Conservation (phyloP, 92 coral and sea anemone species). For the Phymanthus crucifer region DNA sequence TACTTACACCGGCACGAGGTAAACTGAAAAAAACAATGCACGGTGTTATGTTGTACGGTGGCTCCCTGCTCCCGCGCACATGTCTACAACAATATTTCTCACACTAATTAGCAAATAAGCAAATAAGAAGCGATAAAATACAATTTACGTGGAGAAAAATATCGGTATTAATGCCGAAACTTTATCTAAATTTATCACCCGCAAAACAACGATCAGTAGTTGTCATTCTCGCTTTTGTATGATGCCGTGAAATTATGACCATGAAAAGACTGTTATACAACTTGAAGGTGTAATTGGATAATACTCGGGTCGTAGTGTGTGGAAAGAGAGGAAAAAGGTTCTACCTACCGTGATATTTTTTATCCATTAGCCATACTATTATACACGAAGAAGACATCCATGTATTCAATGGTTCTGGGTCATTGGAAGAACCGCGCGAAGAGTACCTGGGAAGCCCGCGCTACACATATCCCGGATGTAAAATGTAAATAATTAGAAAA, state of each 20-base stretch:
- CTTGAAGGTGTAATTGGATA: neutral
- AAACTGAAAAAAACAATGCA: too few relatives aligned
- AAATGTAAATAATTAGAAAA: constrained; percentile 23
- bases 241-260: neutral
- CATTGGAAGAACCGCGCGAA: neutral
- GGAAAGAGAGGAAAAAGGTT: neutral
- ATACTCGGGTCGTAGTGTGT: neutral
- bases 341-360: neutral
- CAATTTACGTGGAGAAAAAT: neutral
- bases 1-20: too few relatives aligned
- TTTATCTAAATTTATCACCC: constrained; percentile 1
- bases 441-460: constrained; percentile 14
- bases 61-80: neutral
- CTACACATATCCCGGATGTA: constrained; percentile 15
- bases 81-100: neutral
- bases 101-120: neutral
- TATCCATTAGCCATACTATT: neutral
- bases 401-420: neutral
- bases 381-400: too few relatives aligned
- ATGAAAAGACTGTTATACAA: too few relatives aligned
- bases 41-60: neutral
- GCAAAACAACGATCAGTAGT: neutral
- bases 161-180: neutral
- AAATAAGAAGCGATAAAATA: neutral
- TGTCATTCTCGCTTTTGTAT: neutral